These are phyloP conservation scores for Actias luna DNA, from an alignment of 2,888 invertebrate genomes.

Conservation along the genomic window DNA sequence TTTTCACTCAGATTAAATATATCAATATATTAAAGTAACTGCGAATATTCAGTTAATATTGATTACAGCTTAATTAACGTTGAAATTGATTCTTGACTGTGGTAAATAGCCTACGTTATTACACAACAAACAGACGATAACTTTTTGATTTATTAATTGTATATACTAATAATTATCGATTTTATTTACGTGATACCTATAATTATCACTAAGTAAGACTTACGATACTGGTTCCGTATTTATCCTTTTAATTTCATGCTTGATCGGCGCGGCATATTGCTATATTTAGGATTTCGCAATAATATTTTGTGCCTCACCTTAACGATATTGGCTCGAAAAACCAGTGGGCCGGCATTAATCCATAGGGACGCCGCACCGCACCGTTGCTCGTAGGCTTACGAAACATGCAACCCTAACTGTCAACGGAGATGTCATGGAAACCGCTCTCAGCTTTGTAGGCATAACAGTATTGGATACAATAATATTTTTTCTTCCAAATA, in stretches of 20 bases:
- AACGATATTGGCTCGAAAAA: constrained; percentile 40
- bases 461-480: background rate
- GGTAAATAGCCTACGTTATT: background rate
- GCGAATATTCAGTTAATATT: background rate
- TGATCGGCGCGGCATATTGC: constrained; percentile 57
- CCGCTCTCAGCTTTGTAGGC: constrained; percentile 23
- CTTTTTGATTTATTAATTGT: background rate
- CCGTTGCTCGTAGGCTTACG: background rate
- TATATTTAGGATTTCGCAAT: constrained; percentile 67
- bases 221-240: constrained; percentile 26
- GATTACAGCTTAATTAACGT: background rate
- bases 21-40: no score
- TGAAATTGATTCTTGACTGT: background rate
- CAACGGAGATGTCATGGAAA: constrained; percentile 43
- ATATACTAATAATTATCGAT: background rate
- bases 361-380: constrained; percentile 49
- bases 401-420: constrained; percentile 34
- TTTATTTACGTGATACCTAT: constrained; percentile 13
- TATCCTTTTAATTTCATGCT: constrained; percentile 59
- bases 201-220: constrained; percentile 12
- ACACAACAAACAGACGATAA: background rate
- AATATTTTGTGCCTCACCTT: constrained; percentile 50
- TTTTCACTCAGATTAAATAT: no score
- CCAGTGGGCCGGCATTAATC: constrained; percentile 64
- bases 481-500: background rate